Evolutionary conservation across 1,140 invertebrate species (phyloP).

Genomic region (Drosophila azteca): DNA sequence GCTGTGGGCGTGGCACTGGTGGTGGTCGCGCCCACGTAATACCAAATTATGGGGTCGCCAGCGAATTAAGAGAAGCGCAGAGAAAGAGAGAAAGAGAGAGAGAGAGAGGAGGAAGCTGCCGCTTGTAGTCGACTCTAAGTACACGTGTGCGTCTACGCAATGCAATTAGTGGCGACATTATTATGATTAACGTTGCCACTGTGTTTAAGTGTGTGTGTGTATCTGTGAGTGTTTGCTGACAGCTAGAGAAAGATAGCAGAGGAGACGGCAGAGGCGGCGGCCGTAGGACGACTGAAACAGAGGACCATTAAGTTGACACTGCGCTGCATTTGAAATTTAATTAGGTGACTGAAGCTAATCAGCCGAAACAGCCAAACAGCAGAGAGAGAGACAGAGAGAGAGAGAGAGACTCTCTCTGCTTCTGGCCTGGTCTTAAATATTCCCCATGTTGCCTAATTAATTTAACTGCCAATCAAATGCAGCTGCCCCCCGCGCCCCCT

Average conservation of each 20-base stretch:
- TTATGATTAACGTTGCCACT: slow-evolving; percentile 69
- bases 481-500: background rate
- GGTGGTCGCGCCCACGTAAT: slow-evolving; percentile 40
- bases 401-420: too few species aligned
- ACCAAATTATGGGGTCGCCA: slow-evolving; percentile 61
- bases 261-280: background rate
- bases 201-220: slow-evolving; percentile 30
- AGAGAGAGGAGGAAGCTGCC: slow-evolving; percentile 1
- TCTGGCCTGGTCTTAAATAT: slow-evolving; percentile 7
- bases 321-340: slow-evolving; percentile 71
- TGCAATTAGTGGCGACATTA: slow-evolving; percentile 79
- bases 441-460: slow-evolving; percentile 26
- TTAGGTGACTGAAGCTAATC: slow-evolving; percentile 60
- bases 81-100: background rate
- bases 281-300: background rate
- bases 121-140: slow-evolving; percentile 48
- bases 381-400: background rate
- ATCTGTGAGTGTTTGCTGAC: slow-evolving; percentile 45
- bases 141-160: slow-evolving; percentile 78
- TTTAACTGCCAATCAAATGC: slow-evolving; percentile 36
- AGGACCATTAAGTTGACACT: slow-evolving; percentile 56
- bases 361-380: slow-evolving; percentile 15
- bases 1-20: slow-evolving; percentile 23
- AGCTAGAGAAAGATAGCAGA: slow-evolving; percentile 20
- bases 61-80: slow-evolving; percentile 20